A percentile compares a stretch with the other conserved stretches of the same genome.
These are phyloP conservation scores for Agrotis segetum DNA, from an alignment of 2,888 invertebrate species.

Conservation along the genomic window DNA sequence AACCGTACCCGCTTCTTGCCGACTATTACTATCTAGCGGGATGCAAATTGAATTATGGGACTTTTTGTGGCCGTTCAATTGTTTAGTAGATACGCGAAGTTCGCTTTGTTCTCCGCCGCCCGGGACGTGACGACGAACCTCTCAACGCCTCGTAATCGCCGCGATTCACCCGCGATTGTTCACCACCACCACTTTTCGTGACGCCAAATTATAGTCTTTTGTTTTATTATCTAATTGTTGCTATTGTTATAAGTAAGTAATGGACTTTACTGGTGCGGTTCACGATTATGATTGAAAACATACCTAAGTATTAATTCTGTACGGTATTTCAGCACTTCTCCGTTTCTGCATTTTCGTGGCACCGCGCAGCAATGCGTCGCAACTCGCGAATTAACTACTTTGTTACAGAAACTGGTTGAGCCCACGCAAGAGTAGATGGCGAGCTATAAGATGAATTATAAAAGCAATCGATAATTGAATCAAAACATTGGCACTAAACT, in stretches of 20 bases:
- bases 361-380: not conserved
- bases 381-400: conserved; percentile 1
- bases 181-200: conserved; percentile 84
- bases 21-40: conserved; percentile 88
- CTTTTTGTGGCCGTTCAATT: conserved; percentile 89
- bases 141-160: conserved; percentile 85
- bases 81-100: conserved; percentile 77
- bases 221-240: conserved; percentile 88
- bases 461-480: conserved; percentile 31
- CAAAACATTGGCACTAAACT: conserved; percentile 20
- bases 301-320: conserved; percentile 44
- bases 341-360: conserved; percentile 9
- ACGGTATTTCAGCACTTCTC: conserved; percentile 39
- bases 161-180: conserved; percentile 80
- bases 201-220: conserved; percentile 88
- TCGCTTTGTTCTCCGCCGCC: conserved; percentile 87
- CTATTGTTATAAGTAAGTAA: conserved; percentile 85
- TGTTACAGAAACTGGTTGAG: conserved; percentile 36
- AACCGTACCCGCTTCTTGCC: conserved; percentile 83
- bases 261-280: conserved; percentile 74
- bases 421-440: not conserved
- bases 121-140: conserved; percentile 88
- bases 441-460: not conserved
- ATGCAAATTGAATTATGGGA: conserved; percentile 91
- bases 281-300: conserved; percentile 70